Conservation (phyloP, 2,113 vertebrate species). For the Crotalus viridis region DNA sequence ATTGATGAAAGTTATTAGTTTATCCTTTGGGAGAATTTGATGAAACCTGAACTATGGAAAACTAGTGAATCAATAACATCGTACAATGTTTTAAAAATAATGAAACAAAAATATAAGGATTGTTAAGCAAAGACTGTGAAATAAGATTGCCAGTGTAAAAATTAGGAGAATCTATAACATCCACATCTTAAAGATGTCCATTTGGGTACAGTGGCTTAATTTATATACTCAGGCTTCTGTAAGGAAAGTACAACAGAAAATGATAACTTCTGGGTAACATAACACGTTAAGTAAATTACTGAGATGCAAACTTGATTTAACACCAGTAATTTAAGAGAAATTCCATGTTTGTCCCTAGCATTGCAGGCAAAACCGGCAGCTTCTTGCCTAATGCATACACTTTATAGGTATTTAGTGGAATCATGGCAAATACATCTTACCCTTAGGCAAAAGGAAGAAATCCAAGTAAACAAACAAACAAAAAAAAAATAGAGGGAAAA, state of each 20-base stretch:
- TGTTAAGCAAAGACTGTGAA: slow-evolving; percentile 46
- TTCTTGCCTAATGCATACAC: slow-evolving; percentile 61
- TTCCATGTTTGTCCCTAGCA: slow-evolving; percentile 69
- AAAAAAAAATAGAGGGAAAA: slow-evolving; percentile 52
- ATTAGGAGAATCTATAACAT: slow-evolving; percentile 33
- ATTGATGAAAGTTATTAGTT: slow-evolving; percentile 69
- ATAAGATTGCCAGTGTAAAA: slow-evolving; percentile 52
- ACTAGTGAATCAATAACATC: slow-evolving; percentile 73
- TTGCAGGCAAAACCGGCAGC: slow-evolving; percentile 43
- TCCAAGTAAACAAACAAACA: slow-evolving; percentile 53
- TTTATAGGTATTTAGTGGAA: slow-evolving; percentile 62
- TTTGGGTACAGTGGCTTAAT: not conserved
- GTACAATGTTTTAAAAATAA: slow-evolving; percentile 70
- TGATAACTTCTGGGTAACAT: slow-evolving; percentile 65
- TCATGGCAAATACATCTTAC: slow-evolving; percentile 44
- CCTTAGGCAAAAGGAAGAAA: slow-evolving; percentile 57
- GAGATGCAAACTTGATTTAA: slow-evolving; percentile 60
- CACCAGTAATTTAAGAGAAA: slow-evolving; percentile 51
- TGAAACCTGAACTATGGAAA: slow-evolving; percentile 76
- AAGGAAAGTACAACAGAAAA: slow-evolving; percentile 51
- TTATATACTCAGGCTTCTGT: not conserved
- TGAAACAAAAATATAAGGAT: slow-evolving; percentile 64
- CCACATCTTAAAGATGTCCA: slow-evolving; percentile 50
- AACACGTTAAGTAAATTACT: slow-evolving; percentile 73
- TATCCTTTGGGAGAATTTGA: slow-evolving; percentile 73